phyloP scores from a whole-genome alignment of 2,113 vertebrate species.

The Sphaerodactylus townsendi region DNA sequence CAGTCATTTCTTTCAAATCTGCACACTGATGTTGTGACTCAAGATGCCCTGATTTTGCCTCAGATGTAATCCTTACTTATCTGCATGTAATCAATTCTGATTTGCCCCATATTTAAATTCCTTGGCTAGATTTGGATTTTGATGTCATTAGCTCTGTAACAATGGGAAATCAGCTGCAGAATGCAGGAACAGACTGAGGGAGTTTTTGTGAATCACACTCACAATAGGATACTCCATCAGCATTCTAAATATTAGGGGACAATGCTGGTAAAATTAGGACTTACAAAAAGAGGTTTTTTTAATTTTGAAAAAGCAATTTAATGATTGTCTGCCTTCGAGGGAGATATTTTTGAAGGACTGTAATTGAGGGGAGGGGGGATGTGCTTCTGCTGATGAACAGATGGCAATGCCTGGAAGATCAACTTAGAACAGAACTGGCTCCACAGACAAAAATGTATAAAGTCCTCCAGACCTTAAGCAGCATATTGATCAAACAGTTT shows the following conservation, averaged over 20 bases:
- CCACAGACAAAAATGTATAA: background rate
- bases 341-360: background rate
- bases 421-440: background rate
- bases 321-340: background rate
- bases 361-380: background rate
- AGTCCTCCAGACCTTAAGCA: slow-evolving; percentile 2
- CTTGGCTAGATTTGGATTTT: background rate
- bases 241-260: background rate
- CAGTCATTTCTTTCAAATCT: background rate
- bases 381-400: background rate
- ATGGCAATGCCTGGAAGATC: background rate
- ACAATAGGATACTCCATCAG: background rate
- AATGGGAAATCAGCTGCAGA: background rate
- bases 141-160: slow-evolving; percentile 1
- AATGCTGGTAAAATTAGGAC: background rate
- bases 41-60: background rate
- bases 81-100: background rate
- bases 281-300: background rate
- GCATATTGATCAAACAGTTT: slow-evolving; percentile 15
- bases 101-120: background rate
- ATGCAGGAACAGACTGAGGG: background rate
- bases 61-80: background rate
- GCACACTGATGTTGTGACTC: background rate
- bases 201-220: background rate
- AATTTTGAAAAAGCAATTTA: background rate